phyloP scores from a whole-genome alignment of 2,113 vertebrate species.

The Orientallactaga bullata region DNA sequence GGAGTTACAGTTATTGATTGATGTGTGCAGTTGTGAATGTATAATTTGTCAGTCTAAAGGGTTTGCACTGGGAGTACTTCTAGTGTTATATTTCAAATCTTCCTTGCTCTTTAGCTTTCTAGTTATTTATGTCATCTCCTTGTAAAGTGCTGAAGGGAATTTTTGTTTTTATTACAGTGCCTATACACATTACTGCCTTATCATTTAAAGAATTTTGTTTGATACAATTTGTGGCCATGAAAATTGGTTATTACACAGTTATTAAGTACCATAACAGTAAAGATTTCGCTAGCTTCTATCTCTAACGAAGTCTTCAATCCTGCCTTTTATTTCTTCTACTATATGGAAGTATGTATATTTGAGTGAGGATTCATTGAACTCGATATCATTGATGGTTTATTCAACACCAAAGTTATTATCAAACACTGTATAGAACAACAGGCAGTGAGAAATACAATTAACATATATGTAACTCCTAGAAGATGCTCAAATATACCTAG shows the following conservation, averaged over 20 bases:
- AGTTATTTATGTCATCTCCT: neutral
- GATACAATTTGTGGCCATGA: neutral
- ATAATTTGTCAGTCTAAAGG: slow-evolving; percentile 35
- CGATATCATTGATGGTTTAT: neutral
- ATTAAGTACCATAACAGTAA: neutral
- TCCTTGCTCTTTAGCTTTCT: neutral
- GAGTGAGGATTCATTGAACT: neutral
- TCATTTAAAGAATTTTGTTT: neutral
- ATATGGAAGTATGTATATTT: neutral
- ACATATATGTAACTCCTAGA: slow-evolving; percentile 1
- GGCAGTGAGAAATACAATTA: slow-evolving; percentile 7
- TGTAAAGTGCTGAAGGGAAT: neutral
- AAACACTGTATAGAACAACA: neutral
- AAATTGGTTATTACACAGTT: neutral
- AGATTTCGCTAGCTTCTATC: neutral
- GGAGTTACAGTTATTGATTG: neutral
- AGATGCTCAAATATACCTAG: neutral
- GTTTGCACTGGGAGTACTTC: neutral
- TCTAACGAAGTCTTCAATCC: neutral
- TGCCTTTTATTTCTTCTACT: neutral
- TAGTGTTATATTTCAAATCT: neutral
- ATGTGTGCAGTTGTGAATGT: neutral
- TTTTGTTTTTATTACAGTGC: neutral
- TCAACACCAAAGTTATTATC: neutral
- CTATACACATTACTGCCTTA: neutral